Evolutionary conservation across 2,888 invertebrate species (phyloP).

Genomic region (Heliconius ethilla): DNA sequence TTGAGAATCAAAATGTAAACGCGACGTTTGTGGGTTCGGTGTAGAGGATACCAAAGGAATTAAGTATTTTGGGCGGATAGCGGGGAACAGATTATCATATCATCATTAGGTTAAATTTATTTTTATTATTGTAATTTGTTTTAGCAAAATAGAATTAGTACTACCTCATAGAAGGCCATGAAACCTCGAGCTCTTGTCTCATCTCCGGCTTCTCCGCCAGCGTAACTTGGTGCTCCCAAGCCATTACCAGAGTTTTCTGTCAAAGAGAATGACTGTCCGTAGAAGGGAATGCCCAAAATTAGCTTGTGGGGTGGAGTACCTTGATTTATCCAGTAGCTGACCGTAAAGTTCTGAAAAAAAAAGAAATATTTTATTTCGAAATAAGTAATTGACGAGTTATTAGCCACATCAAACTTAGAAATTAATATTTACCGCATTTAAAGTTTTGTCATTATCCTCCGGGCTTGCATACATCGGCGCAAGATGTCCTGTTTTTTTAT

Average conservation of each 20-base stretch:
- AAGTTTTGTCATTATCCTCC: slow-evolving; percentile 87
- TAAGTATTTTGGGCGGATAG: too few species aligned
- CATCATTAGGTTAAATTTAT: too few species aligned
- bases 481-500: slow-evolving; percentile 93
- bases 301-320: slow-evolving; percentile 91
- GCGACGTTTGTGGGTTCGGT: too few species aligned
- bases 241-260: slow-evolving; percentile 84
- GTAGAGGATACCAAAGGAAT: too few species aligned
- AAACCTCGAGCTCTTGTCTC: slow-evolving; percentile 94
- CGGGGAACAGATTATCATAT: too few species aligned
- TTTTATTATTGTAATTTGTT: not conserved
- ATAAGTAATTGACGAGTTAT: not conserved
- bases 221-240: slow-evolving; percentile 89
- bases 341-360: slow-evolving; percentile 88
- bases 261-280: slow-evolving; percentile 93
- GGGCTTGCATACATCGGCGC: slow-evolving; percentile 92
- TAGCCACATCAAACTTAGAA: not conserved
- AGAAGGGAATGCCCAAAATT: slow-evolving; percentile 93
- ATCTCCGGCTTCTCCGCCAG: slow-evolving; percentile 94
- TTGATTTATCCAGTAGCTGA: slow-evolving; percentile 91
- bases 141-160: slow-evolving; percentile 53
- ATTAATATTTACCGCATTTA: slow-evolving; percentile 85
- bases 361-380: not conserved
- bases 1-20: too few species aligned
- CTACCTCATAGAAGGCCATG: slow-evolving; percentile 91